Evolutionary conservation across 2,113 vertebrate genomes (phyloP).

Genomic region (Hippopotamus amphibius): DNA sequence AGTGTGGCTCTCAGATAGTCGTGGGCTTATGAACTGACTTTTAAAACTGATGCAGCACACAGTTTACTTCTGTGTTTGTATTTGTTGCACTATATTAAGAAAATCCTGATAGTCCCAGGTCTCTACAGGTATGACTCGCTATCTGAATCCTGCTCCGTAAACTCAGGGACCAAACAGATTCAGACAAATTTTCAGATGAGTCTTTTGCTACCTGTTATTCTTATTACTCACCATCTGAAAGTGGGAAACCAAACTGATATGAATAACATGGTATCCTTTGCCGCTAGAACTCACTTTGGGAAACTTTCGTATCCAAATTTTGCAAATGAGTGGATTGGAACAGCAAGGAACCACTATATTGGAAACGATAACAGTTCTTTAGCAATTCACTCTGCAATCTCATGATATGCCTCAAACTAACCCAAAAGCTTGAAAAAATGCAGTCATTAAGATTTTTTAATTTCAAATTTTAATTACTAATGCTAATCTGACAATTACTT

Average conservation of each 20-base stretch:
- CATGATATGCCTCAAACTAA: background rate
- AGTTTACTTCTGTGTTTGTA: background rate
- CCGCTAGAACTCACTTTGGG: background rate
- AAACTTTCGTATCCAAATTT: background rate
- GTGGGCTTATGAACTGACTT: background rate
- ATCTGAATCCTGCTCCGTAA: background rate
- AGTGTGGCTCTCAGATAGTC: background rate
- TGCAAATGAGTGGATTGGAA: background rate
- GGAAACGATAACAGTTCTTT: background rate
- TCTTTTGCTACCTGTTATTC: background rate
- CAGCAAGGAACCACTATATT: background rate
- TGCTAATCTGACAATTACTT: conserved; percentile 5
- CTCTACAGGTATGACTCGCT: background rate
- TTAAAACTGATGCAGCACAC: background rate
- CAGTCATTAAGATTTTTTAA: background rate
- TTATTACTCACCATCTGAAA: background rate
- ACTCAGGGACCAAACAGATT: background rate
- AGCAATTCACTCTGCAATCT: conserved; percentile 7
- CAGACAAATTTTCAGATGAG: conserved; percentile 18
- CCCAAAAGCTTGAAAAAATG: background rate
- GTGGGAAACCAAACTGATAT: background rate
- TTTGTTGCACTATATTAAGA: background rate
- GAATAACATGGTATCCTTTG: background rate
- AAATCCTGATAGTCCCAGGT: background rate
- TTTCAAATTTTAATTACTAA: conserved; percentile 40